phyloP scores from a whole-genome alignment of 2,113 vertebrate genomes.

The Morone saxatilis region DNA sequence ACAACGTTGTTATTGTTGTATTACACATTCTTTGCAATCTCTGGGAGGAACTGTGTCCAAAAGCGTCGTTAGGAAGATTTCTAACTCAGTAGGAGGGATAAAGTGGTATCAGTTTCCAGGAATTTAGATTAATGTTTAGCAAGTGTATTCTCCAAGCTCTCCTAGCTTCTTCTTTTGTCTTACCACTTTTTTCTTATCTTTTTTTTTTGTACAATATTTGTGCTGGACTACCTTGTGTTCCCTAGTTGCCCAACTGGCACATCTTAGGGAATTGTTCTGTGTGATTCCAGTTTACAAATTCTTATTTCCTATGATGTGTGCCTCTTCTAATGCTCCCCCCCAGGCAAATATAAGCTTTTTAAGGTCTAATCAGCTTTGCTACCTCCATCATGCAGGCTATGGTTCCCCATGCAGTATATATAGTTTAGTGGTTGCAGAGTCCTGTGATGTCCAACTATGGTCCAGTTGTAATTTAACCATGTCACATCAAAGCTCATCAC shows the following conservation, averaged over 20 bases:
- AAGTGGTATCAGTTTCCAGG: conserved; percentile 53
- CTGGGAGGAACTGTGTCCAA: conserved; percentile 41
- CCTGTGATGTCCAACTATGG: conserved; percentile 34
- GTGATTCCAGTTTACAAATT: conserved; percentile 38
- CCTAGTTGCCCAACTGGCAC: conserved; percentile 52
- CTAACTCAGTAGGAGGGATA: conserved; percentile 52
- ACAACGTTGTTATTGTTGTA: conserved; percentile 47
- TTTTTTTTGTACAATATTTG: conserved; percentile 33
- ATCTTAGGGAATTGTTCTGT: conserved; percentile 42
- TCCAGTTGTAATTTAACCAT: conserved; percentile 44
- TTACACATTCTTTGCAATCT: conserved; percentile 39
- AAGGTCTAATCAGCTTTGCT: conserved; percentile 65
- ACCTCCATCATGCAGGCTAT: conserved; percentile 34
- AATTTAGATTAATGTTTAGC: conserved; percentile 56
- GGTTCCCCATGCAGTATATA: conserved; percentile 20
- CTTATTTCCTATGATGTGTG: conserved; percentile 32
- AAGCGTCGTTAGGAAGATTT: conserved; percentile 29
- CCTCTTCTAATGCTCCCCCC: conserved; percentile 33
- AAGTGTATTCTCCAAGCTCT: conserved; percentile 37
- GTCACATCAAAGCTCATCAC: conserved; percentile 55
- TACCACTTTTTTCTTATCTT: conserved; percentile 5
- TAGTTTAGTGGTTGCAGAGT: conserved; percentile 6
- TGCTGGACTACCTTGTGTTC: conserved; percentile 36
- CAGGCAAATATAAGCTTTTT: conserved; percentile 49
- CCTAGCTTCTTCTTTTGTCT: conserved; percentile 38